Conservation (phyloP, 2,113 vertebrate species). For the Gopherus flavomarginatus region DNA sequence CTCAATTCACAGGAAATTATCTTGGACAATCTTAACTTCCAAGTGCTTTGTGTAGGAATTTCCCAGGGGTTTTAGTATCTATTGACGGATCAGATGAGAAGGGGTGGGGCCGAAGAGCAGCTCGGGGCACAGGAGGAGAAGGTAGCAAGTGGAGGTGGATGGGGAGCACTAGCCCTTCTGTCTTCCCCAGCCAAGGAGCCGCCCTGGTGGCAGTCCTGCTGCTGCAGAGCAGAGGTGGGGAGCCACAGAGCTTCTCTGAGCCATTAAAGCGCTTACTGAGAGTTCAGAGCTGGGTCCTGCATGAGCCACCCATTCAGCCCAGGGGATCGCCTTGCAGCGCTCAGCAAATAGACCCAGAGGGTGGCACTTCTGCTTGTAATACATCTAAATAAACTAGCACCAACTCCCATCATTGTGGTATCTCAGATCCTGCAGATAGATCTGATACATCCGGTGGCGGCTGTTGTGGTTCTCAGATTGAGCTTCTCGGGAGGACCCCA, state of each 20-base stretch:
- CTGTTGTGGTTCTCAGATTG: neutral
- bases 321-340: neutral
- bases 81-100: neutral
- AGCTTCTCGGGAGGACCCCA: neutral
- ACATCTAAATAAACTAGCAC: neutral
- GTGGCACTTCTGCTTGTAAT: neutral
- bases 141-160: neutral
- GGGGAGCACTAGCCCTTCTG: neutral
- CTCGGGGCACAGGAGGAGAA: fast-evolving
- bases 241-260: neutral
- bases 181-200: neutral
- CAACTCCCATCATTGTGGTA: fast-evolving
- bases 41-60: neutral
- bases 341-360: neutral
- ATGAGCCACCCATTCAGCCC: neutral
- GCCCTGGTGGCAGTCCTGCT: neutral
- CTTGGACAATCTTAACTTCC: neutral
- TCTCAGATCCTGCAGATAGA: neutral
- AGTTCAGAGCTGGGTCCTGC: neutral
- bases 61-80: neutral
- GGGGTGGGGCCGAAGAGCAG: neutral
- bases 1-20: neutral
- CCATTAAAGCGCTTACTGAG: fast-evolving
- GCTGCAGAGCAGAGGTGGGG: neutral
- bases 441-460: fast-evolving